Evolutionary conservation across 2,113 vertebrate species (phyloP), one percentile per base, ranked within the genome.

Genomic region (Abramis brama): DNA sequence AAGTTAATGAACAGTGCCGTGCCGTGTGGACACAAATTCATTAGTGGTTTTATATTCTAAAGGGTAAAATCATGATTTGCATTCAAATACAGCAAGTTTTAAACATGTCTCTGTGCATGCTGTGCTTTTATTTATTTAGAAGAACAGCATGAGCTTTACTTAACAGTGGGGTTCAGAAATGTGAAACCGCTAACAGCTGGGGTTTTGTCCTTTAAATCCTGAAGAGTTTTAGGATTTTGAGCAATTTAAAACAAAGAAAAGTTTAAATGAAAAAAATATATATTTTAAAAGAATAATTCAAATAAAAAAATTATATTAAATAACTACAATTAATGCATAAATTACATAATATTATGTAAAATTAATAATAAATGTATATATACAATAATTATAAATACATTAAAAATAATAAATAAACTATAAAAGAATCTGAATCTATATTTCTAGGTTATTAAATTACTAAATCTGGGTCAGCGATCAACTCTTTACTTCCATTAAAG

Each of bases 111-210:
- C 10, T 25, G 23, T 4, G 36, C 57, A 4, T 45, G 57, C 57
- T 43, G 33, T 6, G 27, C 30, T 43, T 43, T 43, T 43, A 59
- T 39, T 59, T 59, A 39, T 12, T 23, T 5, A 15, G 30, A 62
- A n/a, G 55, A 62, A 79, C 77, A 79, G 33, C 30, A 5, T 79
- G 77, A 79, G 77, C 10, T 79, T 62, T 17, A 39, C 71, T 47
- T 4, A 75, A 75, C 71, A 27, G 71, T 17, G 43, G 71, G 71
- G 43, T 13, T 8, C 43, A 45, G 45, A 47, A 75, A 75, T 47
- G 39, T 45, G 71, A 75, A 12, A 27, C n/a, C 0, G n/a, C 43
- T 17, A 75, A 75, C 71, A 75, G 47, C 71, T 75, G 71, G 71
- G 6, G n/a, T 74, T 74, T 47, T 74, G 43, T 9, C 43, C n/a